Evolutionary conservation across 1,140 invertebrate genomes (phyloP).

Genomic region (Trichogramma pretiosum): DNA sequence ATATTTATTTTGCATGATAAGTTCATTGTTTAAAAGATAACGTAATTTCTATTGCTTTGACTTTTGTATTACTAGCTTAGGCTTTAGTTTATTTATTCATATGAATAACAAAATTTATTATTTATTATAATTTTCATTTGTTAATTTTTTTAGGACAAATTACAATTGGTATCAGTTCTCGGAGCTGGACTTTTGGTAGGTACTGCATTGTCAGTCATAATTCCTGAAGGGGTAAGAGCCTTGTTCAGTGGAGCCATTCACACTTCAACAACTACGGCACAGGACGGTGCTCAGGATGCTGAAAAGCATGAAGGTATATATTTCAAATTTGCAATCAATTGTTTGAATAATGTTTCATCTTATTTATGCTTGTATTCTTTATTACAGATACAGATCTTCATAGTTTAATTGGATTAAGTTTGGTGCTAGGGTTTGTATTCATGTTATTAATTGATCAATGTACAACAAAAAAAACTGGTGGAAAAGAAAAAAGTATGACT

Average conservation of each 20-base stretch:
- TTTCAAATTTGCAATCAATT: slow-evolving; percentile 6
- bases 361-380: too few species aligned
- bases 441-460: slow-evolving; percentile 95
- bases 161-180: slow-evolving; percentile 87
- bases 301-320: too few species aligned
- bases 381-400: slow-evolving; percentile 50
- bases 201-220: slow-evolving; percentile 94
- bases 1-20: too few species aligned
- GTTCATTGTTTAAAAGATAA: too few species aligned
- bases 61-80: too few species aligned
- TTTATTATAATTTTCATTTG: too few species aligned
- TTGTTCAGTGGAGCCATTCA: slow-evolving; percentile 48
- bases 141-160: slow-evolving; percentile 74
- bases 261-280: not conserved
- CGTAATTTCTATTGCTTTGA: too few species aligned
- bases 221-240: slow-evolving; percentile 93
- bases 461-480: slow-evolving; percentile 57
- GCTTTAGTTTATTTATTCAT: too few species aligned
- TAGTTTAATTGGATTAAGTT: slow-evolving; percentile 60
- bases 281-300: slow-evolving; percentile 2
- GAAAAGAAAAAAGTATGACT: slow-evolving; percentile 69
- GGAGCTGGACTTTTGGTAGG: slow-evolving; percentile 97
- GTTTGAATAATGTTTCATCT: not conserved
- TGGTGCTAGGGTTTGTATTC: slow-evolving; percentile 88
- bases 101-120: too few species aligned